Base-by-base conservation (phyloP, 2,888 invertebrate genomes). In the Netelia inedita region DNA sequence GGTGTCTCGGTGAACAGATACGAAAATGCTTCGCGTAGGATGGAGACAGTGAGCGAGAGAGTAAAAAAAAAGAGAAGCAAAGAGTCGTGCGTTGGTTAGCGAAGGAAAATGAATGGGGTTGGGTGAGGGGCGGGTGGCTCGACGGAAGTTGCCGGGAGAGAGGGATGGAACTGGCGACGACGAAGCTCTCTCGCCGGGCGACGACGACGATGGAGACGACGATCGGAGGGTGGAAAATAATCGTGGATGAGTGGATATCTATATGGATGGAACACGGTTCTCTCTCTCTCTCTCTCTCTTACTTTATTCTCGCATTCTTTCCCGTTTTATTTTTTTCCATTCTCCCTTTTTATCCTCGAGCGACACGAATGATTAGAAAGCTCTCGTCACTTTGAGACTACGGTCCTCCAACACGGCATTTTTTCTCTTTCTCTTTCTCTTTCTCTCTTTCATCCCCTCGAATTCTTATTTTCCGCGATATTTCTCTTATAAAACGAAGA, bases 221-320 rank as follows among this genome's bases (percentile, higher is more conserved):
- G 68, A 81, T 78, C 79, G 69, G 82, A 83, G 88, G 88, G 83
- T 87, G 90, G 89, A 90, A 90, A 90, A 90, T 91, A 91, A 91
- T 91, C 90, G 89, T 81, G 88, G 88, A 89, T 90, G 89, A 91
- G 89, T 88, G 86, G 87, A 89, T 86, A 71, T 84, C 87, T 86
- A 85, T 87, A 88, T 78, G 87, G 86, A 79, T 66, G 55, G 16
- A 79, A 79, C 79, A 73, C 86, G 41, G 72, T 84, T 69, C 63
- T 66, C 11, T 28, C 14, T 75, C 53, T 76, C 55, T 43, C 10
- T 19, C 43, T 28, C 14, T 73, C 73, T 72, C 61, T 21, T 5
- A 28, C 72, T 73, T 73, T 68, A 46, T 76, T 73, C 78, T 72
- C 63, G 28, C 41, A 19, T 72, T 57, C 16, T 74, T 57, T 41